These are phyloP conservation scores for Podabrus alpinus DNA, from an alignment of 2,888 invertebrate genomes.

Conservation along the genomic window DNA sequence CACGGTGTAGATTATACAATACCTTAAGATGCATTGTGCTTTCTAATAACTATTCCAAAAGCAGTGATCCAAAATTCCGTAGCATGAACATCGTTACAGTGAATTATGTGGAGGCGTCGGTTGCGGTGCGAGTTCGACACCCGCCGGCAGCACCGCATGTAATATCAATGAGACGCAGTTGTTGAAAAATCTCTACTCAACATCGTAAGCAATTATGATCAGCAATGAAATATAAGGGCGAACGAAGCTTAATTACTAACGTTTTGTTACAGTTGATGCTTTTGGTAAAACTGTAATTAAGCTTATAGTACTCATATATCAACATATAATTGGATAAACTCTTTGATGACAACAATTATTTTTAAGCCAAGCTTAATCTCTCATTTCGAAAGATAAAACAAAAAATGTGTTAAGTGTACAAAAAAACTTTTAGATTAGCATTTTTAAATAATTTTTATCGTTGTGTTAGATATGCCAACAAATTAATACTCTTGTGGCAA, in stretches of 20 bases:
- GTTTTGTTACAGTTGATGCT: conserved; percentile 16
- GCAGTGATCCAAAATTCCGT: conserved; percentile 34
- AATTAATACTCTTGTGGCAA: not conserved
- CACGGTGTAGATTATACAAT: not conserved
- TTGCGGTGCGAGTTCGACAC: conserved; percentile 32
- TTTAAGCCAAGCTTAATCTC: not conserved
- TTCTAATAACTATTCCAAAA: conserved; percentile 18
- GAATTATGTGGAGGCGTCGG: conserved; percentile 34
- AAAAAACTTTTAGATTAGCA: not conserved
- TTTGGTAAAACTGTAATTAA: conserved; percentile 16
- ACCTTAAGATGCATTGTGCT: conserved; percentile 8
- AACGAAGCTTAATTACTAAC: conserved; percentile 17
- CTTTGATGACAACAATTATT: conserved; percentile 2
- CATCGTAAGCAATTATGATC: conserved; percentile 22
- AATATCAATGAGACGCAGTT: conserved; percentile 37
- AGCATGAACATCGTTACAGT: conserved; percentile 38
- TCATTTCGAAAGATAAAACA: not conserved
- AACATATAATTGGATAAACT: conserved; percentile 10
- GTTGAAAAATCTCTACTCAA: conserved; percentile 21
- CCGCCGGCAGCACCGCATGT: conserved; percentile 31
- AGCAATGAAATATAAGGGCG: conserved; percentile 18
- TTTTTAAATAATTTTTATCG: not conserved
- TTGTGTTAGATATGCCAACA: not conserved
- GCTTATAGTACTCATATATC: conserved; percentile 5
- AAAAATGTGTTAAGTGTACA: not conserved